Base-by-base conservation (phyloP, 2,797 vertebrate species). In the Eulemur albifrons region DNA sequence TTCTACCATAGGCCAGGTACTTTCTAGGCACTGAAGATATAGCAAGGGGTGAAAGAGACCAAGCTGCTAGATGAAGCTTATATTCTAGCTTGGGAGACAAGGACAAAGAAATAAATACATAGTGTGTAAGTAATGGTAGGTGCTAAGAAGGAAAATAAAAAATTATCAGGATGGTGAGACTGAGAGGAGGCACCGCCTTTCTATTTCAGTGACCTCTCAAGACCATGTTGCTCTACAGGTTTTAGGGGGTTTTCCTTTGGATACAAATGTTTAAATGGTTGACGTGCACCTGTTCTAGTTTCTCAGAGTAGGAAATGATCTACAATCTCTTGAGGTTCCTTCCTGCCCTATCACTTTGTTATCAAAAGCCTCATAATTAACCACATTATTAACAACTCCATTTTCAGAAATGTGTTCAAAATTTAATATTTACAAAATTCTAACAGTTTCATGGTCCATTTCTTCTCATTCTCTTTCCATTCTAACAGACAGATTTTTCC, bases 401-500 rank as follows among this genome's bases (percentile, higher is more conserved):
- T 32, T 80, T 95, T 93, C 75, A 93, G 52, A 88, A 70, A 45
- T 86, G n/a, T 86, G 17, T 93, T 96, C 70, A 90, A 94, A 79
- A 79, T 77, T 32, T 75, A 85, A 57, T 94, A 92, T 88, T 81
- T 73, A 88, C 84, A 35, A 94, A 85, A 88, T 77, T 76, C 57
- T 59, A 85, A 89, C 25, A 72, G 32, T 79, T 84, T 92, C 85
- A 92, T 72, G n/a, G 38, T 80, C 57, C 73, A 85, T 95, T 40
- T 73, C 57, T 67, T 40, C 38, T 40, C 20, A 48, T 82, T 94
- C 43, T 88, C 59, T 89, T 90, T 90, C 48, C n/a, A 21, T n/a
- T 82, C 75, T 93, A 88, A 93, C 38, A 72, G 17, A 92, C n/a
- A 67, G 17, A 38, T 70, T 86, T n/a, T 54, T 92, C 61, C 63